Evolutionary conservation across 2,797 vertebrate species (phyloP), one percentile per base, ranked within the genome.

Genomic region (Poliocrania exsul): DNA sequence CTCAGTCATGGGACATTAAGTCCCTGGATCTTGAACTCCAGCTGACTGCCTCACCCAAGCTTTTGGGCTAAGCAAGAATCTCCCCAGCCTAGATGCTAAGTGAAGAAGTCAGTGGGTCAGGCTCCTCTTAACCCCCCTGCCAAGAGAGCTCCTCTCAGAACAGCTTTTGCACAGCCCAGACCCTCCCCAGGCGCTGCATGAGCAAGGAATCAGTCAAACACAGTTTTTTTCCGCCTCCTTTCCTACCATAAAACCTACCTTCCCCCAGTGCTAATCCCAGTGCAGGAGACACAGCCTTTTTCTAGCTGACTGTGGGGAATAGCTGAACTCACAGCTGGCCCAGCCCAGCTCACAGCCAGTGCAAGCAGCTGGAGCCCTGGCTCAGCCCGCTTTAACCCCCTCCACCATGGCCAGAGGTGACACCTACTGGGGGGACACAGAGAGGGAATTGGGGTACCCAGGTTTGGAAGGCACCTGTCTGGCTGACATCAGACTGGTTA

Each of bases 1-100:
- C 56, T 95, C 93, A 69, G 95, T 94, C 94, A 94, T 91, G 92
- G 95, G 95, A 93, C 92, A 86, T 91, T 92, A 90, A 94, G 92
- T 90, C 87, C 82, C 87, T 91, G 89, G 82, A 93, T 96, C 92
- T 94, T 96, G 92, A 95, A 94, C 92, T 97, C 74, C 86, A 90
- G 91, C 91, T 95, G 91, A 90, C 93, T 92, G 92, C 89, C 94
- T 95, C 84, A 93, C 82, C 79, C 91, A 91, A 86, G 82, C 71
- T 88, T 91, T 88, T 88, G 85, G 85, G 93, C 87, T 91, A 57
- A 90, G 69, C 11, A 47, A 92, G 58, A 80, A 81, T 81, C 90
- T 93, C 91, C 89, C 47, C 60, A 94, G 94, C 69, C 75, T 87
- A 38, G 81, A 84, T 25, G 86, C 75, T 90, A 93, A 94, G 70